Percentiles rank a stretch among this genome's conserved stretches.
These are phyloP conservation scores for Butorides virescens DNA, from an alignment of 2,113 vertebrate species.

Conservation along the genomic window DNA sequence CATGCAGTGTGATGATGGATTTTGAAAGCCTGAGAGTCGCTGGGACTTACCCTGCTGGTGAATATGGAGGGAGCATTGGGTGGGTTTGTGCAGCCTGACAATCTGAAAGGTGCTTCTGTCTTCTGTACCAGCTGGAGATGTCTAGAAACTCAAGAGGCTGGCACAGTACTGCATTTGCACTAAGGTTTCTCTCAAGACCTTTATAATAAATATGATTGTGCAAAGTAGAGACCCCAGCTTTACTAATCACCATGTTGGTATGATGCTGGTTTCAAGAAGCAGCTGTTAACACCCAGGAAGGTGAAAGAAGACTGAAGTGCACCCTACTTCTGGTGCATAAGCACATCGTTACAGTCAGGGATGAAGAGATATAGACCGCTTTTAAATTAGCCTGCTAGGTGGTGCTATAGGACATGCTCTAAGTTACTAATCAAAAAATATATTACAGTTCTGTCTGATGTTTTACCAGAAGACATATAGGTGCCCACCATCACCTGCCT, in stretches of 20 bases:
- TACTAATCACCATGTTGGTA: not conserved
- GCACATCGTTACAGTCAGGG: accelerated
- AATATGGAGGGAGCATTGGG: not conserved
- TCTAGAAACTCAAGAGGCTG: not conserved
- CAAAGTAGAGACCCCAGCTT: not conserved
- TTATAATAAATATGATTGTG: not conserved
- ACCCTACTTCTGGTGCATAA: not conserved
- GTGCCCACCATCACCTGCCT: not conserved
- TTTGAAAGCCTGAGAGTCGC: not conserved
- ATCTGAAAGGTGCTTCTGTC: not conserved
- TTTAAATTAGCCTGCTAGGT: constrained; percentile 67
- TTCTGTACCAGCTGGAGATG: not conserved
- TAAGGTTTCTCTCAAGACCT: not conserved
- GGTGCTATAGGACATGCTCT: constrained; percentile 63
- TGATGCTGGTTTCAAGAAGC: not conserved
- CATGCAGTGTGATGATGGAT: not conserved
- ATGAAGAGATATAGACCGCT: not conserved
- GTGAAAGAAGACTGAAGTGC: not conserved
- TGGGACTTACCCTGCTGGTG: not conserved
- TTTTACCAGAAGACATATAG: not conserved
- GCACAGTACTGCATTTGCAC: not conserved
- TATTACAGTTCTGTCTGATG: not conserved
- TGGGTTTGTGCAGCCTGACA: not conserved
- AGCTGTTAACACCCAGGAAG: not conserved
- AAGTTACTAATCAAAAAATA: not conserved